Base-by-base conservation (phyloP, 2,888 invertebrate species). In the Rotaria socialis region DNA sequence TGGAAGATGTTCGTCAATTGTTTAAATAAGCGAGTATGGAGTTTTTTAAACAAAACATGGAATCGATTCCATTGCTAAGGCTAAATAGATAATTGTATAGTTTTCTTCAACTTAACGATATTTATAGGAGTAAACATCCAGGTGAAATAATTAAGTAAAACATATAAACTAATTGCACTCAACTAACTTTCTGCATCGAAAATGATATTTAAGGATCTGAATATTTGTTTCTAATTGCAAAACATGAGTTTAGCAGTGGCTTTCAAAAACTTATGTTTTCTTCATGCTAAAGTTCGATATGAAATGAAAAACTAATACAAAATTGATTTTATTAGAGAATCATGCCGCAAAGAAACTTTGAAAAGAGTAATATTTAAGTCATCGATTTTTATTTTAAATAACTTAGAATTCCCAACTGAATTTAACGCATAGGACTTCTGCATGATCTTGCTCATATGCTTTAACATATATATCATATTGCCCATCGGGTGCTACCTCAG, bases 401-500 rank as follows among this genome's bases (percentile, higher is more conserved):
- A 52, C 16, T 11, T 35, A 67, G 7, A 80, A 80, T 80, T 80
- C 47, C 80, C 80, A 80, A n/a, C 47, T 43, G n/a, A 80, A 2
- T 43, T 80, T 80, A 5, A 80, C 80, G 14, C 80, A 80, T 3
- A 80, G 2, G 8, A 80, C n/a, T 47, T 80, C 80, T 4, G 24
- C 22, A 47, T 80, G 80, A 80, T 80, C 80, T 47, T 80, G 80
- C 24, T 80, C 80, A n/a, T 6, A 0, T 80, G 80, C 80, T 80
- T 47, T 43, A 0, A 80, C n/a, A 47, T 47, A 80, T 11, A 47
- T 16, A n/a, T 80, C 80, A 80, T 80, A 80, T 24, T 43, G 10
- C 47, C 80, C 80, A 7, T 41, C 0, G 24, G 80, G 80, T 80
- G 80, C 80, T 47, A 80, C 80, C 10, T 80, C 80, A 24, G 80